Base-by-base conservation (phyloP, 2,797 vertebrate species). In the Phoebastria nigripes region DNA sequence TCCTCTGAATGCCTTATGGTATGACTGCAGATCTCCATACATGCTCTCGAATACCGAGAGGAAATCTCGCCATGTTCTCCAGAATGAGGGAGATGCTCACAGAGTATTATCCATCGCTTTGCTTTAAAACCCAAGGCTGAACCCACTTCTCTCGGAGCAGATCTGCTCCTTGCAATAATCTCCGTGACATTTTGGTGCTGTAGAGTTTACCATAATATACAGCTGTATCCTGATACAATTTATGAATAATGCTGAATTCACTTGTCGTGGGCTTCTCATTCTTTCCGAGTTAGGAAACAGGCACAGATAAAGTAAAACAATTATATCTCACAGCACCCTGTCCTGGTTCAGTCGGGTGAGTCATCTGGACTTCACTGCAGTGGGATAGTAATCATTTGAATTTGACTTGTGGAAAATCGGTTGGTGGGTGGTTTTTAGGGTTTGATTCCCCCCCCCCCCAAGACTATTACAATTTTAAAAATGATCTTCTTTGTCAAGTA, bases 11-110 rank as follows among this genome's bases (percentile, higher is more conserved):
- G 56, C 81, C 73, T 73, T 41, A 13, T 59, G 47, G 29, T 59
- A 7, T 15, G 46, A 96, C 62, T 11, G 12, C 61, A 65, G 56
- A 47, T 62, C 33, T 86, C 76, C 55, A 52, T 58, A 49, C 76
- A 24, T 0, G 1, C 62, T 87, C 67, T 82, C 0, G 0, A 77
- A 63, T 89, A 35, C 74, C 0, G 0, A 85, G 62, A 55, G 74
- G 63, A 71, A 67, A 51, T 89, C 69, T 87, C 19, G 1, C 65
- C 15, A 0, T 42, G 59, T 78, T 89, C 76, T 83, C 71, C 59
- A 71, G 82, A 61, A 59, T 2, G 3, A 81, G 69, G 35, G 87
- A 87, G 41, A 46, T 51, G 46, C 22, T 93, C 55, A 2, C 47
- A 33, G 20, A 39, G 21, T 28, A 11, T 87, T n/a, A 47, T 13